Evolutionary conservation across 2,797 vertebrate genomes (phyloP).

Genomic region (Pseudochirops corinnae): DNA sequence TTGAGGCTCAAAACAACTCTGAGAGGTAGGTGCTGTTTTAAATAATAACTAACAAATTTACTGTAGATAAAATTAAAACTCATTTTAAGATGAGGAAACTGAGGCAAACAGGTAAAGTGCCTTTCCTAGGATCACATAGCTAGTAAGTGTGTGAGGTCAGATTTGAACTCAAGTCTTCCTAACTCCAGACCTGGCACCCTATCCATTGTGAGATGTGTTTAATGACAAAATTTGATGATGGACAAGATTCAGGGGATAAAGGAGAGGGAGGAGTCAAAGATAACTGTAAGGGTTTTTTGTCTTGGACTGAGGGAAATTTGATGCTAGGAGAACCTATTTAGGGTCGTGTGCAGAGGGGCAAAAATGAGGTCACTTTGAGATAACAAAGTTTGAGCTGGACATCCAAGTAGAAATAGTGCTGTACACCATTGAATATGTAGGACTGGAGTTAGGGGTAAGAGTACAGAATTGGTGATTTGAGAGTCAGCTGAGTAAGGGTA

Average conservation of each 20-base stretch:
- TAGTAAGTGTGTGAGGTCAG: background rate
- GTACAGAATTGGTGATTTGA: background rate
- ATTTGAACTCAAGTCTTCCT: background rate
- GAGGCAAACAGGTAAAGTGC: background rate
- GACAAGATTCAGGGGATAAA: background rate
- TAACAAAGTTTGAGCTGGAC: background rate
- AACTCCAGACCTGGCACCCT: background rate
- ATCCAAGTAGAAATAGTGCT: background rate
- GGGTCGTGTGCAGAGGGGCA: background rate
- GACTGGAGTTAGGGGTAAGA: background rate
- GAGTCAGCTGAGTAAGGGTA: background rate
- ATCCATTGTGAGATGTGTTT: background rate
- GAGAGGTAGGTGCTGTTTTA: background rate
- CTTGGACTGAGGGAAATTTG: background rate
- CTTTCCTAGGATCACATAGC: background rate
- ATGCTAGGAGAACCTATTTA: background rate
- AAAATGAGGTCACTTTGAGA: background rate
- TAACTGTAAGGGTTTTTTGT: background rate
- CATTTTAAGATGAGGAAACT: background rate
- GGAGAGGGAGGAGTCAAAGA: background rate
- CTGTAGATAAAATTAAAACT: background rate
- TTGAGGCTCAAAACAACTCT: background rate
- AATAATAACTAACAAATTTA: background rate
- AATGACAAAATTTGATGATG: background rate
- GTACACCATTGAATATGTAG: background rate